Evolutionary conservation across 1,140 invertebrate species (phyloP), one percentile per base, ranked within the genome.

Genomic region (Armadillidium nasatum): DNA sequence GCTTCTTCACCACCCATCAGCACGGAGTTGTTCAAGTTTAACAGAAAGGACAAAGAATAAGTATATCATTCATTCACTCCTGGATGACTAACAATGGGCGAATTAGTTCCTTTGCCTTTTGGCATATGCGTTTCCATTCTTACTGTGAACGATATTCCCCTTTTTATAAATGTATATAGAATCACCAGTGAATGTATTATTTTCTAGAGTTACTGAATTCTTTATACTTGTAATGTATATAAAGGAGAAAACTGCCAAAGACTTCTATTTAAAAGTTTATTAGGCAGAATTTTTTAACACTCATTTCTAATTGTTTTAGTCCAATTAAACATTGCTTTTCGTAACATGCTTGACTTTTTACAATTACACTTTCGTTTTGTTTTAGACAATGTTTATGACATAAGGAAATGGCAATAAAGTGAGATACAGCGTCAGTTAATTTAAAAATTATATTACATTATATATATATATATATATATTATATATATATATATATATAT

Each of bases 41-140:
- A 33, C 33, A 33, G 33, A 33, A 33, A 33, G 33, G 66, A 78
- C 75, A 76, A 78, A 75, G 77, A 69, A 15, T 69, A 71, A 78
- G 60, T 78, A 73, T 78, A 78, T 78, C 77, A 76, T 75, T 78
- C 77, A 78, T 75, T 78, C 77, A 78, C 77, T 74, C 77, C 75
- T 45, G 74, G 74, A n/a, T 78, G 77, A 45, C 23, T 78, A 67
- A 78, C 77, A 78, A 78, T 78, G 74, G 71, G 44, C 66, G 77
- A 78, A 78, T 78, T 78, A 78, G 74, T 60, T 23, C 46, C 23
- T 46, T 44, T 33, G 44, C 50, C 54, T 50, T n/a, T 21, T 44
- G 19, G 44, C 67, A 19, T 72, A 44, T 33, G n/a, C 22, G 19
- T 43, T 21, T 15, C 66, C 45, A 22, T 50, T 50, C 46, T 45